Conservation (phyloP, 2,113 vertebrate species). For the Chionis minor region DNA sequence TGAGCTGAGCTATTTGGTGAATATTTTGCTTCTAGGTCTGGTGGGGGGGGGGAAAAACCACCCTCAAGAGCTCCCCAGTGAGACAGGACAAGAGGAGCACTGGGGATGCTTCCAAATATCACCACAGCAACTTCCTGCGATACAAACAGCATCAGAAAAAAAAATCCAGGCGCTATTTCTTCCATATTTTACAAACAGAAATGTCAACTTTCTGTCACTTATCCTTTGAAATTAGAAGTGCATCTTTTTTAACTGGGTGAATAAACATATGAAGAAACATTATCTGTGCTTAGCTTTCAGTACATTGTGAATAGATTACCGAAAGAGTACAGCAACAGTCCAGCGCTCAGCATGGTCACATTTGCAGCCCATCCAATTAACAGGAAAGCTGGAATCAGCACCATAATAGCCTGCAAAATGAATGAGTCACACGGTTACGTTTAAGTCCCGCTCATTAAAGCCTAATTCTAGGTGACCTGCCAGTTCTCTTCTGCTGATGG, state of each 20-base stretch:
- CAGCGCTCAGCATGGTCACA: constrained; percentile 78
- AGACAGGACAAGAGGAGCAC: not conserved
- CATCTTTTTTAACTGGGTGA: not conserved
- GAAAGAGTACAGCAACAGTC: constrained; percentile 89
- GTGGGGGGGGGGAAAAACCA: not conserved
- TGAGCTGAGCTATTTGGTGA: not conserved
- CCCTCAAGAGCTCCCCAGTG: not conserved
- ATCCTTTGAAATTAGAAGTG: not conserved
- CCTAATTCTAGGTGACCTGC: not conserved
- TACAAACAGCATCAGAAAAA: not conserved
- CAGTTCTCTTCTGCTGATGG: not conserved
- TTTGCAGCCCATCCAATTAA: constrained; percentile 86
- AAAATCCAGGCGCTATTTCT: not conserved
- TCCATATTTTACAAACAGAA: not conserved
- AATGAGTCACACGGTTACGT: not conserved
- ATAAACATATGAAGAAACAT: not conserved
- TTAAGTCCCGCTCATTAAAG: not conserved
- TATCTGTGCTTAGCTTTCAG: not conserved
- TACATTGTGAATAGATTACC: constrained; percentile 77
- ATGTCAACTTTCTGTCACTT: not conserved
- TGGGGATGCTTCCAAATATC: not conserved
- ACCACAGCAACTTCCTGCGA: not conserved
- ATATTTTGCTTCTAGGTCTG: not conserved
- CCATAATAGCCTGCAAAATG: constrained; percentile 81
- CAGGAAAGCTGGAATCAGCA: constrained; percentile 89